Evolutionary conservation across 2,888 invertebrate species (phyloP), one percentile per base, ranked within the genome.

Genomic region (Latrodectus hesperus): DNA sequence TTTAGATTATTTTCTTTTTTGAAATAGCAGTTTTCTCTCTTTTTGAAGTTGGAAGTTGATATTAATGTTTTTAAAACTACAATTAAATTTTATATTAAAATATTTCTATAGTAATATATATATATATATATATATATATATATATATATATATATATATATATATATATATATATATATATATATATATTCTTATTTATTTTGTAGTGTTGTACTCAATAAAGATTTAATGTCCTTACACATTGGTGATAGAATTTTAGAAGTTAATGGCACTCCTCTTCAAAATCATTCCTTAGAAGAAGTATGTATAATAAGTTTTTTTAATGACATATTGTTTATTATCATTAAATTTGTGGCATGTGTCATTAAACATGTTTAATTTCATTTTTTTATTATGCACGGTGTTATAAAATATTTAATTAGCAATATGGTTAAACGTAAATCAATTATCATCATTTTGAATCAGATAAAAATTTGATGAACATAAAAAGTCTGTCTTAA

Each of bases 231-330:
- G 94, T 95, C 96, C 11, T 68, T 89, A 12, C 97, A 96, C 92
- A 95, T 98, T 90, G 98, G 98, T 16, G 98, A 98, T 93, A 94
- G 95, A 91, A 97, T 98, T 90, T 93, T 98, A 89, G 98, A 98
- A 94, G 96, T 98, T 76, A 97, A 98, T 93, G 98, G 98, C 4
- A 95, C 96, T 0, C 96, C 97, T 0, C 95, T 97, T 0, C 95
- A 94, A 91, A 95, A 96, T 91, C 95, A 95, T 78, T 95, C 96
- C 0, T 93, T 96, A 72, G 95, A 96, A 89, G 96, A 97, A 94
- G 96, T 96, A 92, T 91, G 90, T 75, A 64, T 17, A 9, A 60
- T 51, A 11, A 4, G 26, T 78, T 14, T 68, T 60, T 65, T 49
- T 49, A 53, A 17, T 22, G 9, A 4, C 64, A n/a, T 76, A 52